Evolutionary conservation across 2,113 vertebrate species (phyloP).

Genomic region (Gadus chalcogrammus): DNA sequence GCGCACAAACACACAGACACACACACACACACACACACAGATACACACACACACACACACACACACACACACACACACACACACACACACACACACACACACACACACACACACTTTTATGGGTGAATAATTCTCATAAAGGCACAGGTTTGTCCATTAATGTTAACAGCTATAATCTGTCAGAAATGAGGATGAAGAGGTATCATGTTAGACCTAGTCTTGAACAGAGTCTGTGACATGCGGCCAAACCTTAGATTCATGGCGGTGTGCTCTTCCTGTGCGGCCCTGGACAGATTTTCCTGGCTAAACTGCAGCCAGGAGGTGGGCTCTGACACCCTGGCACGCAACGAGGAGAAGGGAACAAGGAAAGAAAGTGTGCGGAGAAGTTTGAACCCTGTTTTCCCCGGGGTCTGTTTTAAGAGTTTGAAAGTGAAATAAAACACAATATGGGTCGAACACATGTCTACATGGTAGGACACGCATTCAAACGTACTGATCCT

Average conservation of each 20-base stretch:
- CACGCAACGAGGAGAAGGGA: conserved; percentile 2
- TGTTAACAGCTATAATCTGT: neutral
- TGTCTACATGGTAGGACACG: neutral
- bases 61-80: neutral
- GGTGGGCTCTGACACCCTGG: conserved; percentile 75
- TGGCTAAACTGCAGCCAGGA: conserved; percentile 80
- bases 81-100: conserved; percentile 3
- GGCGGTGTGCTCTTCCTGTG: no score
- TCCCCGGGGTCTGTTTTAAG: neutral
- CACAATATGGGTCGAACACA: neutral
- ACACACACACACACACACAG: conserved; percentile 1
- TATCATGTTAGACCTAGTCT: no score
- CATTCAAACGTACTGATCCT: conserved; percentile 78
- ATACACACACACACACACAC: neutral
- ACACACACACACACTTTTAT: neutral
- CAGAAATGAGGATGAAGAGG: neutral
- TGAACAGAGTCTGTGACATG: neutral
- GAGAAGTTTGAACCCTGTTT: neutral
- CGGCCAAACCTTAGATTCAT: no score
- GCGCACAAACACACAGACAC: neutral
- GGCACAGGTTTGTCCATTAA: neutral
- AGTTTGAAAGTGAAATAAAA: neutral
- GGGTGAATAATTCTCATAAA: neutral
- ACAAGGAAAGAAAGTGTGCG: neutral
- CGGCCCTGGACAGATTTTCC: conserved; percentile 34